These are phyloP conservation scores for Caenorhabditis briggsae DNA, from an alignment of 1,140 invertebrate species.

Conservation along the genomic window DNA sequence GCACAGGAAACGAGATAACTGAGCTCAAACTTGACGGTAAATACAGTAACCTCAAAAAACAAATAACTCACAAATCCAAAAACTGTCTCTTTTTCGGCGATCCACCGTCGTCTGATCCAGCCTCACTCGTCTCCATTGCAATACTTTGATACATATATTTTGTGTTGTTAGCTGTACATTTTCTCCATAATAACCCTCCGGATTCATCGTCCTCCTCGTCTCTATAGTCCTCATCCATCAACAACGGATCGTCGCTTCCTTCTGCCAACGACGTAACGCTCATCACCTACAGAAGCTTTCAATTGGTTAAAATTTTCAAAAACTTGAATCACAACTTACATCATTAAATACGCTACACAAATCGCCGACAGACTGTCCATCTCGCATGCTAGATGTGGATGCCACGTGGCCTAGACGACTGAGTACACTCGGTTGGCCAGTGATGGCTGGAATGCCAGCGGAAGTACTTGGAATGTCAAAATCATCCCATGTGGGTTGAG, in stretches of 20 bases:
- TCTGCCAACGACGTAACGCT: conserved; percentile 20
- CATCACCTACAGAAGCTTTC: conserved; percentile 1
- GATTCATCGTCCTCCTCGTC: conserved; percentile 2
- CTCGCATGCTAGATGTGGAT: conserved; percentile 11
- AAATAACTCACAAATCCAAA: conserved; percentile 16
- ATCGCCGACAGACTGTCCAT: conserved; percentile 55
- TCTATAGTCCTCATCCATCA: conserved; percentile 25
- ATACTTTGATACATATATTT: conserved; percentile 57
- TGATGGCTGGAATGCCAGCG: not conserved
- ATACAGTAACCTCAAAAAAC: not conserved
- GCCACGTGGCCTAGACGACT: conserved; percentile 17
- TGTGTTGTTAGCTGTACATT: conserved; percentile 19
- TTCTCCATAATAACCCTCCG: not conserved
- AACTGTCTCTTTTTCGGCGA: conserved; percentile 3
- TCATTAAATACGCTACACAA: conserved; percentile 60
- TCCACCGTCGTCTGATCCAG: conserved; percentile 22
- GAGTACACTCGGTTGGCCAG: not conserved
- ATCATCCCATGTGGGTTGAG: conserved; percentile 47
- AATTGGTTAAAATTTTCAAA: not conserved
- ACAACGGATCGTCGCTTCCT: conserved; percentile 26
- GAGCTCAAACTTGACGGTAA: too few species aligned
- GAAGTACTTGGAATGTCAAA: conserved; percentile 21
- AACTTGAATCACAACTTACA: conserved; percentile 21
- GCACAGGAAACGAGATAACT: too few species aligned
- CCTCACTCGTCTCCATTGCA: not conserved